Evolutionary conservation across 2,797 vertebrate species (phyloP).

Genomic region (Salmo trutta): DNA sequence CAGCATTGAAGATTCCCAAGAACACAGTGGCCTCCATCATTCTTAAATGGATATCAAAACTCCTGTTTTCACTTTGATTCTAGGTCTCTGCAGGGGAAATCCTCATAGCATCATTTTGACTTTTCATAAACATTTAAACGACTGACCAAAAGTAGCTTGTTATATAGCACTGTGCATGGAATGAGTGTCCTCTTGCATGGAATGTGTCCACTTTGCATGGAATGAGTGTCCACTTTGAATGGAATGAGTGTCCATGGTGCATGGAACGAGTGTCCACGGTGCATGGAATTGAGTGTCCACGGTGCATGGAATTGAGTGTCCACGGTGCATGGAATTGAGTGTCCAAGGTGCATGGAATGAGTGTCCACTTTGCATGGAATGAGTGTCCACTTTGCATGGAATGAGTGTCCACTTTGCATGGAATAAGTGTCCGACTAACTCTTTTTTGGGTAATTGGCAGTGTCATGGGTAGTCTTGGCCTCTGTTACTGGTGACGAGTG

Average conservation of each 20-base stretch:
- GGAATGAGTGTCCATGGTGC: too few species aligned
- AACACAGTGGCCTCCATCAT: too few species aligned
- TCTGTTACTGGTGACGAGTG: background rate
- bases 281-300: too few species aligned
- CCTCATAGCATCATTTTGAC: background rate
- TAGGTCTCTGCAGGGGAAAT: background rate
- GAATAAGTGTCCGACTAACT: background rate
- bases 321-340: too few species aligned
- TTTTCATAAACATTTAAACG: background rate
- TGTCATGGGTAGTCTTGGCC: background rate
- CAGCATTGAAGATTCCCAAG: too few species aligned
- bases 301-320: too few species aligned
- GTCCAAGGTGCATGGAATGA: too few species aligned
- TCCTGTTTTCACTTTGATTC: background rate
- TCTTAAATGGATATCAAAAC: background rate
- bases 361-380: background rate
- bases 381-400: background rate
- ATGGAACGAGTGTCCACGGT: background rate
- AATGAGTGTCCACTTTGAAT: too few species aligned
- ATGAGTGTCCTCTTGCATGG: background rate
- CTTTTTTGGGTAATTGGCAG: background rate
- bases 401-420: too few species aligned
- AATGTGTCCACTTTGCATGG: too few species aligned
- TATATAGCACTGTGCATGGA: background rate
- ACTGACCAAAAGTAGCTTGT: background rate